A percentile compares a stretch with the other conserved stretches of the same genome.
These are phyloP conservation scores for Pollicipes pollicipes DNA, from an alignment of 1,140 invertebrate genomes.

Conservation along the genomic window DNA sequence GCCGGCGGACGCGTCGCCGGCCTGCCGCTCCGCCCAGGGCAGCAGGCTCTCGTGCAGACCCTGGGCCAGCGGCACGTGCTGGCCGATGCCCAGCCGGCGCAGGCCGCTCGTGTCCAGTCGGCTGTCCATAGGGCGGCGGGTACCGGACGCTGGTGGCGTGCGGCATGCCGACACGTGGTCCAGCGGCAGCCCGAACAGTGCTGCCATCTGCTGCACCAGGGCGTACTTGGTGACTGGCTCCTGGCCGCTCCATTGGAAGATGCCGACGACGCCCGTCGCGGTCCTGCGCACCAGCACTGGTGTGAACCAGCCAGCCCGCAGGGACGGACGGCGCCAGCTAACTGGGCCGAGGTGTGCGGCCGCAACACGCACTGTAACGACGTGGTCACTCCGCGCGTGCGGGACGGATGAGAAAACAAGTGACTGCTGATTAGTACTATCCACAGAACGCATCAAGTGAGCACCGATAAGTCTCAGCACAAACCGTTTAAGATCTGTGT, in stretches of 20 bases:
- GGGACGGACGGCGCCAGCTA: too few relatives aligned
- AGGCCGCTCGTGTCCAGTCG: conserved; percentile 28
- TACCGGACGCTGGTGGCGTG: conserved; percentile 22
- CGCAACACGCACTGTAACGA: too few relatives aligned
- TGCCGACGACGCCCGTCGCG: conserved; percentile 20
- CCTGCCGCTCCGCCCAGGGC: conserved; percentile 8
- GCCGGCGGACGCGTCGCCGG: too few relatives aligned
- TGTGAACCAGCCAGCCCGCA: too few relatives aligned
- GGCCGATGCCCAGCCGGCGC: conserved; percentile 25
- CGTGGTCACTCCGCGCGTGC: too few relatives aligned
- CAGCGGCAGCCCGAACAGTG: conserved; percentile 26
- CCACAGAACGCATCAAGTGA: too few relatives aligned
- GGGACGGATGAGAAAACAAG: too few relatives aligned
- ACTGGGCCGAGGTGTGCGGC: too few relatives aligned
- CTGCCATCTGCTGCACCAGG: conserved; percentile 33
- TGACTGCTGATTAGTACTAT: too few relatives aligned
- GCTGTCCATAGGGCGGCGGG: conserved; percentile 30
- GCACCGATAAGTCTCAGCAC: too few relatives aligned
- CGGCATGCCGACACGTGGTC: conserved; percentile 27
- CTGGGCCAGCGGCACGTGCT: conserved; percentile 28
- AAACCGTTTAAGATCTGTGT: too few relatives aligned
- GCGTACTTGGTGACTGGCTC: conserved; percentile 38
- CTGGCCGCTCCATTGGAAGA: conserved; percentile 35
- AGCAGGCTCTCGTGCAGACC: conserved; percentile 23
- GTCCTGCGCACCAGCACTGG: too few relatives aligned